Evolutionary conservation across 2,888 invertebrate species (phyloP), one percentile per base, ranked within the genome.

Genomic region (Aricia artaxerxes): DNA sequence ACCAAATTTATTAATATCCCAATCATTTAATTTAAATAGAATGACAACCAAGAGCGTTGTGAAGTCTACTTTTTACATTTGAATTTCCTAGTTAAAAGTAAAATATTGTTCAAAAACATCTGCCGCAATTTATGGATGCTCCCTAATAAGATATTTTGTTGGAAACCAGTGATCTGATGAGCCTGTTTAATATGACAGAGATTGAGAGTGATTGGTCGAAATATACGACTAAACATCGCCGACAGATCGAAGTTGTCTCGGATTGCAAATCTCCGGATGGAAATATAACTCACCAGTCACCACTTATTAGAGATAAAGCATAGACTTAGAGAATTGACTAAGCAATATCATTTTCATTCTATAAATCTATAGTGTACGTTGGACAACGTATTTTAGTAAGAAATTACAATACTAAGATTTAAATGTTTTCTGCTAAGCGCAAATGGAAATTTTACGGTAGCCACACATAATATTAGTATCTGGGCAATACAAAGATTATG

Each of bases 141-240:
- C 13, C 13, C 53, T 16, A 16, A 69, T 13, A 24, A 35, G 16
- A 35, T 69, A 69, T 69, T 69, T 69, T 69, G 35, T 35, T 69
- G 35, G 11, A 31, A 64, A 64, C 31, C 31, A 11, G 31, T 9
- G 64, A 38, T 69, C 31, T 64, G 31, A 64, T 24, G 61, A 57
- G 69, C 13, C 38, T 69, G 69, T 69, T 69, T 69, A 13, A 69
- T 35, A 38, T 69, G 69, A 69, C 69, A 69, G 69, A 69, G 69
- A 69, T 69, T 69, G 69, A 69, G 69, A 5, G 69, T 69, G 69
- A 69, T 69, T 69, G 35, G 35, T 38, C 35, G 5, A 5, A 69
- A 38, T 69, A 69, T 69, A 16, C 31, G 64, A 64, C 69, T 11
- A 24, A 64, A 11, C 4, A 31, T 11, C 9, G 9, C 1, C 24